Conservation (phyloP, 2,888 invertebrate species). For the Hylaea fasciaria region DNA sequence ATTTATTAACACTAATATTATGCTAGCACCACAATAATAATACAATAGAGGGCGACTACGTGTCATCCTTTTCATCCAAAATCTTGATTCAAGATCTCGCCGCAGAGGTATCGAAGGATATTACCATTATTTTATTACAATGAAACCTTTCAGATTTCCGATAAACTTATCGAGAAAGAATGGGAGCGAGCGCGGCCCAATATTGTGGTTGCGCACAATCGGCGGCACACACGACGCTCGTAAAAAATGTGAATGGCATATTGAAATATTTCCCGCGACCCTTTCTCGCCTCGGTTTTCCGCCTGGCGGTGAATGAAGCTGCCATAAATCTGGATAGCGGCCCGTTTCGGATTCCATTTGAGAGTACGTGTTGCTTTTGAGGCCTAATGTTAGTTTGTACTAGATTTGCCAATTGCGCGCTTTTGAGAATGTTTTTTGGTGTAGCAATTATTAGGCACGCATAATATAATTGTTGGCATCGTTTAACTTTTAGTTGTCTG, state of each 20-base stretch:
- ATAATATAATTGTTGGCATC: no score
- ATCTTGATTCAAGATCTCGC: slow-evolving; percentile 7
- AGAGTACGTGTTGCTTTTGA: slow-evolving; percentile 28
- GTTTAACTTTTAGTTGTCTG: no score
- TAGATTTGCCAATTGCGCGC: slow-evolving; percentile 2
- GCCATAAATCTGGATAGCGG: slow-evolving; percentile 72
- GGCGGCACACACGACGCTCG: slow-evolving; percentile 76
- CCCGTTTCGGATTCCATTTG: slow-evolving; percentile 51
- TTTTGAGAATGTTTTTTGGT: no score
- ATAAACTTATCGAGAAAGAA: slow-evolving; percentile 64
- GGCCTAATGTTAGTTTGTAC: slow-evolving; percentile 25
- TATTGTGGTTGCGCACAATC: slow-evolving; percentile 75
- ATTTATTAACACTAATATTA: no score
- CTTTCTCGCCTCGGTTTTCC: slow-evolving; percentile 73
- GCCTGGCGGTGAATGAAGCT: slow-evolving; percentile 66
- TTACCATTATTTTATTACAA: slow-evolving; percentile 29
- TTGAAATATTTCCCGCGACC: slow-evolving; percentile 81
- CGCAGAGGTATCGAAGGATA: slow-evolving; percentile 9
- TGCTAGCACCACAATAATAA: no score
- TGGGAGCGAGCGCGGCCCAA: slow-evolving; percentile 63
- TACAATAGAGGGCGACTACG: no score
- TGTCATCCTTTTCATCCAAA: not conserved
- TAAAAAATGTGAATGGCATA: slow-evolving; percentile 82
- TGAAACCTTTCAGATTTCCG: slow-evolving; percentile 49
- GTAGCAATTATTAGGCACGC: no score